Base-by-base conservation (phyloP, 2,113 vertebrate genomes). In the Eptatretus burgeri region DNA sequence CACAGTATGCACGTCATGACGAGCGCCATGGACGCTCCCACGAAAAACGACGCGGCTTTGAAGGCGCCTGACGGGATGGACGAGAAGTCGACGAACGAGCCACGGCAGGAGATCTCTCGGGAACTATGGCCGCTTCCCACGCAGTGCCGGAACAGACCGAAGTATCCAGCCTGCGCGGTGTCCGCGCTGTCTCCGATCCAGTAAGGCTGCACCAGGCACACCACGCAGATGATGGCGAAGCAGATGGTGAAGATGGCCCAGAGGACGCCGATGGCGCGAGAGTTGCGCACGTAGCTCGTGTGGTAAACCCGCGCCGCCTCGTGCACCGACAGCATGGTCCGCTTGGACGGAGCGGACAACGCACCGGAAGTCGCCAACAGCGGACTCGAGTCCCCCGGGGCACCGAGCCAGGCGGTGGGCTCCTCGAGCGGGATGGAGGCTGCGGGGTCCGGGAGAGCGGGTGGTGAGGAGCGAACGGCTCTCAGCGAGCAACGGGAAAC, bases 121-220 rank as follows among this genome's bases (percentile, higher is more conserved):
- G 83, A 81, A 8, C 87, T 89, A 65, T 95, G 80, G 67, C 85
- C 84, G 66, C 93, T 94, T 65, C 89, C 88, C 67, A 95, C 80
- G 70, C 91, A 98, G 72, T 94, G 93, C 70, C 89, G 87, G 74
- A 85, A 93, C 16, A 98, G 82, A 63, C 91, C 91, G 51, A 98
- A 98, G 74, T 93, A 98, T 0, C 89, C 91, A 1, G 89, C 86
- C 74, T 91, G 84, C 0, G 88, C 88, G 0, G 91, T 94, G 74
- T 81, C 78, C 62, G 93, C 80, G 66, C 88, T 95, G 82, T 95
- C 91, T 2, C 91, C 91, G 52, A 96, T 94, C 88, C 88, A 94
- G 73, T 95, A 96, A 1, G 91, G 91, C 73, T 96, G 91, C 73
- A 95, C 87, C 75, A 98, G 94, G 50, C 86, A 78, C 68, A 93